phyloP scores from a whole-genome alignment of 1,140 invertebrate genomes.

The Neelides sp. region DNA sequence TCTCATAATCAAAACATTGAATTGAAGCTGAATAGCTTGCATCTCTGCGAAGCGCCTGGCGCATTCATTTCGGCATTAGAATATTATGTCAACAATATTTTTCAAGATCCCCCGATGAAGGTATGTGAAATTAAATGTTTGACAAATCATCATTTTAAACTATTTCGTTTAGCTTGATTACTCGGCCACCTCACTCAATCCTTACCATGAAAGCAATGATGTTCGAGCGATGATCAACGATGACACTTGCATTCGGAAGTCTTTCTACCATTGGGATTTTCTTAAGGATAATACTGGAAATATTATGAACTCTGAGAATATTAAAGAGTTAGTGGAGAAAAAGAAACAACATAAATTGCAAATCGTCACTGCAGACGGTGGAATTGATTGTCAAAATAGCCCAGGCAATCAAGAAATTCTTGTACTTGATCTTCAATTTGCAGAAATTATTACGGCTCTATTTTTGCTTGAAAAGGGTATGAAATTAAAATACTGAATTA shows the following conservation, averaged over 20 bases:
- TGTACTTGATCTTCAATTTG: constrained; percentile 63
- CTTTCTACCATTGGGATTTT: constrained; percentile 69
- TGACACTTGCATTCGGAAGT: constrained; percentile 69
- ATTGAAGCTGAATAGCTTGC: constrained; percentile 51
- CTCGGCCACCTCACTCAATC: constrained; percentile 75
- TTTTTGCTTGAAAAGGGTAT: constrained; percentile 50
- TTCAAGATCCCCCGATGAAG: constrained; percentile 41
- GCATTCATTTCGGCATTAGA: constrained; percentile 81
- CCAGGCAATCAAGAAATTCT: constrained; percentile 74
- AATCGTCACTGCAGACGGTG: constrained; percentile 83
- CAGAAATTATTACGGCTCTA: constrained; percentile 66
- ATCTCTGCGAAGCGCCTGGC: constrained; percentile 91
- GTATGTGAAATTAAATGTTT: constrained; percentile 35
- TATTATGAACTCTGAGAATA: constrained; percentile 53
- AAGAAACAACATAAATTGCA: constrained; percentile 34
- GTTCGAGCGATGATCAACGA: constrained; percentile 61
- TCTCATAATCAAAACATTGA: constrained; percentile 25
- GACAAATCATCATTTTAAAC: not conserved
- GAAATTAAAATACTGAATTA: too few species aligned
- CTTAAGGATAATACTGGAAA: constrained; percentile 72
- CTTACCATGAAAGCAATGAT: constrained; percentile 76
- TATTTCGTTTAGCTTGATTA: constrained; percentile 55
- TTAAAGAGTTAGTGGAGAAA: constrained; percentile 44
- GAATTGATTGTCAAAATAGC: constrained; percentile 67
- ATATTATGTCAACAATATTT: constrained; percentile 54